A percentile compares a stretch with the other conserved stretches of the same genome.
Evolutionary conservation across 2,797 vertebrate species (phyloP).

Genomic region (Enteromius viviparus): DNA sequence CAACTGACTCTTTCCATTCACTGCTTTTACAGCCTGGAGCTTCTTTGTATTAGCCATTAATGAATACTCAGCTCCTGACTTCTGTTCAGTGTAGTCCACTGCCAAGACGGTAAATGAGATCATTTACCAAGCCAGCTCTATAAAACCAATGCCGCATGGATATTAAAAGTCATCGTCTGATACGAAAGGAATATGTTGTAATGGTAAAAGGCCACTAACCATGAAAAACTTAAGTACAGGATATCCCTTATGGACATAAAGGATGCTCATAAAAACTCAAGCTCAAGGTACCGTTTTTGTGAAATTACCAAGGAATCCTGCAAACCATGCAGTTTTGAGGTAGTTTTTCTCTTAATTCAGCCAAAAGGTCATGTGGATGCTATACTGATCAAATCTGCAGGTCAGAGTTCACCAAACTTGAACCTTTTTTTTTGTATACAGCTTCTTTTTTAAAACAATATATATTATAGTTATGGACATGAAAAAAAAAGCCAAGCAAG

Average conservation of each 20-base stretch:
- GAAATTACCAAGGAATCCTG: neutral
- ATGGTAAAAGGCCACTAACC: constrained; percentile 34
- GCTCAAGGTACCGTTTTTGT: neutral
- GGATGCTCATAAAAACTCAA: neutral
- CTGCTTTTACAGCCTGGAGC: constrained; percentile 41
- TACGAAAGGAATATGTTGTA: constrained; percentile 38
- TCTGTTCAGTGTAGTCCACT: constrained; percentile 13
- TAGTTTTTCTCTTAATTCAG: neutral
- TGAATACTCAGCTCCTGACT: constrained; percentile 35
- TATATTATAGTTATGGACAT: neutral
- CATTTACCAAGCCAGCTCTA: constrained; percentile 13
- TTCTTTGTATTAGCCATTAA: constrained; percentile 40
- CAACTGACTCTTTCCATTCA: constrained; percentile 43
- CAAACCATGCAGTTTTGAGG: neutral
- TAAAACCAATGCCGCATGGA: constrained; percentile 35
- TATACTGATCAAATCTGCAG: constrained; percentile 4
- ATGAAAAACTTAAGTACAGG: constrained; percentile 3
- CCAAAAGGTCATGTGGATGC: neutral
- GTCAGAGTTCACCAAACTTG: neutral
- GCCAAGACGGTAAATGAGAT: constrained; percentile 39
- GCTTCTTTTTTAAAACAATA: neutral
- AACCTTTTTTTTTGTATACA: neutral
- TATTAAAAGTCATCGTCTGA: constrained; percentile 36
- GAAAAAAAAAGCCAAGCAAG: neutral
- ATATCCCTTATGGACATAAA: neutral